Conservation (phyloP, 2,888 invertebrate species). For the Palloptera scutellata region DNA sequence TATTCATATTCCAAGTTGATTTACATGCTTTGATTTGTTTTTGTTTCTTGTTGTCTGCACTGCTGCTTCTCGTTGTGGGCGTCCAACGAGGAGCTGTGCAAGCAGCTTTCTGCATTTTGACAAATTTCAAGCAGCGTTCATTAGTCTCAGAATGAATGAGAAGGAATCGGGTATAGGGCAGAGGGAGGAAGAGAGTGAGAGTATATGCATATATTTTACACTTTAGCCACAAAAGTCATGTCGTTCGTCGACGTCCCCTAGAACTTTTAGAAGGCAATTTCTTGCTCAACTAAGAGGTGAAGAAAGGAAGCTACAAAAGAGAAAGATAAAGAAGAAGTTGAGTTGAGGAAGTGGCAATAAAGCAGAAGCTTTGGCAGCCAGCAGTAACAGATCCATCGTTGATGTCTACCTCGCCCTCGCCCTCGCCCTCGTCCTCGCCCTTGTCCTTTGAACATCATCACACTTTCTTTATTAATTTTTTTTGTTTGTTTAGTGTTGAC, state of each 20-base stretch:
- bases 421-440: no score
- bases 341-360: no score
- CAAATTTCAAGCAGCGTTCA: constrained; percentile 11
- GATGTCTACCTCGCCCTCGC: no score
- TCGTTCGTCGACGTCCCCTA: no score
- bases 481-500: constrained; percentile 21
- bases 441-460: neutral
- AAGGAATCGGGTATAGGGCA: neutral
- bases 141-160: neutral
- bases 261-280: no score
- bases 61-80: neutral
- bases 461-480: neutral
- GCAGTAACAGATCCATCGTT: no score
- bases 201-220: neutral
- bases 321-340: no score
- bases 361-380: no score
- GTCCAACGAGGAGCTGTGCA: neutral
- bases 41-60: neutral
- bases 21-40: neutral
- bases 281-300: no score
- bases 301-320: no score
- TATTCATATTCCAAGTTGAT: neutral
- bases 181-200: neutral
- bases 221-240: constrained; percentile 8
- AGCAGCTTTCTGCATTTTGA: neutral